Percentiles rank a stretch among this genome's conserved stretches.
Evolutionary conservation across 2,888 invertebrate genomes (phyloP).

Genomic region (Micoletzkya japonica): DNA sequence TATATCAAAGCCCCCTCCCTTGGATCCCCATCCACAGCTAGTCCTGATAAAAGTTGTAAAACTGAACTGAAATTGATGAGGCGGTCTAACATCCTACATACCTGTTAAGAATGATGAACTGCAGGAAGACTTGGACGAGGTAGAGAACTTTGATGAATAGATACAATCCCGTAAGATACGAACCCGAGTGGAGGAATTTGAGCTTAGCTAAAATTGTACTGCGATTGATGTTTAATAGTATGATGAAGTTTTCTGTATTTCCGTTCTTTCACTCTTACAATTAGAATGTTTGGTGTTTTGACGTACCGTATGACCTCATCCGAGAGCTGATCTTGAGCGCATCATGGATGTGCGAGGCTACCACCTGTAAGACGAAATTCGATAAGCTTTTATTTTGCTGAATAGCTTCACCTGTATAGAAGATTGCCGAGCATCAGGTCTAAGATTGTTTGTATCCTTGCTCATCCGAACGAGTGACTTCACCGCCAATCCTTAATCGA

Average conservation of each 20-base stretch:
- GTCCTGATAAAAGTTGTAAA: too few species aligned
- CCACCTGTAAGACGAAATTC: conserved; percentile 64
- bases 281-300: background rate
- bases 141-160: conserved; percentile 61
- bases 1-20: too few species aligned
- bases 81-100: too few species aligned
- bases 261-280: background rate
- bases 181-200: conserved; percentile 58
- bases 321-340: conserved; percentile 66
- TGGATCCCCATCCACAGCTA: too few species aligned
- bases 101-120: conserved; percentile 64
- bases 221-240: background rate
- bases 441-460: conserved; percentile 66
- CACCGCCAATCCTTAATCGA: conserved; percentile 46
- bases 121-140: conserved; percentile 60
- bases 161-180: conserved; percentile 62
- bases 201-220: conserved; percentile 63
- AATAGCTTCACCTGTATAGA: conserved; percentile 10
- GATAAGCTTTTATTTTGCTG: background rate
- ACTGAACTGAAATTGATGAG: background rate
- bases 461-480: conserved; percentile 66
- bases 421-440: conserved; percentile 35
- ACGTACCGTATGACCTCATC: conserved; percentile 53
- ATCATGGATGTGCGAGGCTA: conserved; percentile 67
- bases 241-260: too few species aligned